These are phyloP conservation scores for Ifrita kowaldi DNA, from an alignment of 2,113 vertebrate species.

Conservation along the genomic window DNA sequence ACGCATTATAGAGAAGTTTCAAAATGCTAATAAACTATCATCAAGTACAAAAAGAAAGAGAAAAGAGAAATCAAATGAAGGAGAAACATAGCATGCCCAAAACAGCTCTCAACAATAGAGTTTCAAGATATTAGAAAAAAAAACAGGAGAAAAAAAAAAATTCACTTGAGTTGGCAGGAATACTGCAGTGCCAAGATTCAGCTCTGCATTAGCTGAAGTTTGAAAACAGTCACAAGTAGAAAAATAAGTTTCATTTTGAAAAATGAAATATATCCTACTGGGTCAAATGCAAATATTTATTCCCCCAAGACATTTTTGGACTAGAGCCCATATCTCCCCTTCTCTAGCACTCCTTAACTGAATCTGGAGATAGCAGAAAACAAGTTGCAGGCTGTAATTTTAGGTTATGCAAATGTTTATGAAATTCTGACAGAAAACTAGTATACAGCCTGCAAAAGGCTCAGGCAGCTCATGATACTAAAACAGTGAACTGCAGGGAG, in stretches of 20 bases:
- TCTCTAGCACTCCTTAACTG: neutral
- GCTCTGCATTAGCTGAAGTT: neutral
- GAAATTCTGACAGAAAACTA: constrained; percentile 12
- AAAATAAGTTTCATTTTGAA: neutral
- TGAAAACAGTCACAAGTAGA: neutral
- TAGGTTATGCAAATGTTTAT: constrained; percentile 36
- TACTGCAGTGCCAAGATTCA: neutral
- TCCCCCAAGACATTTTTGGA: neutral
- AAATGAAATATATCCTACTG: neutral
- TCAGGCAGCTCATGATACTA: neutral
- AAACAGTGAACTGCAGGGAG: neutral
- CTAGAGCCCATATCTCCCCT: neutral
- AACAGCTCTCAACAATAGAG: neutral
- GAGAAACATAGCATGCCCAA: neutral
- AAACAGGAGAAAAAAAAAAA: neutral
- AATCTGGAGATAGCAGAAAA: constrained; percentile 1
- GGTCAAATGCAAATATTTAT: constrained; percentile 44
- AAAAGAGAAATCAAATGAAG: neutral
- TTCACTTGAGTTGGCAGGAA: neutral
- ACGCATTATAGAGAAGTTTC: neutral
- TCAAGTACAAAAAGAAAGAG: neutral
- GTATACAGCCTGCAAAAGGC: constrained; percentile 10
- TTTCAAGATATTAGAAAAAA: neutral
- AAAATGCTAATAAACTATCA: neutral
- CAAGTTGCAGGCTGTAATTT: neutral